These are phyloP conservation scores for Phrynocephalus guinanensis DNA, from an alignment of 2,797 vertebrate genomes.

Conservation along the genomic window DNA sequence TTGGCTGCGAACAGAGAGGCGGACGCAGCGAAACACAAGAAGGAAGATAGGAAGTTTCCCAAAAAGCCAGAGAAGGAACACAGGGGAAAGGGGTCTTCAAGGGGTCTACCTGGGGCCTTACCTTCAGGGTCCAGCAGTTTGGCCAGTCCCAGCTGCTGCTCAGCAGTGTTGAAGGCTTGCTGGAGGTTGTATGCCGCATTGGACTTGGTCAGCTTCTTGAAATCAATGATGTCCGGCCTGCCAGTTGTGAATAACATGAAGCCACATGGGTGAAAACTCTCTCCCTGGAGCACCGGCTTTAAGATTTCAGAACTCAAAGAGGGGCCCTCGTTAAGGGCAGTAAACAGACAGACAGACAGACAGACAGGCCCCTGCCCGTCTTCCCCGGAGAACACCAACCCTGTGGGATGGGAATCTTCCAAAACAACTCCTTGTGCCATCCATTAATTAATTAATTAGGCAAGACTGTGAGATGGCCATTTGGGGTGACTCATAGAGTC, in stretches of 20 bases:
- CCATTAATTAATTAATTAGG: no score
- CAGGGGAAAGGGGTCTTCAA: no score
- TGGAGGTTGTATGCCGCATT: conserved; percentile 95
- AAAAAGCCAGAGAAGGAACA: not conserved
- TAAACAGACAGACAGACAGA: not conserved
- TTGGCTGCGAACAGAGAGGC: not conserved
- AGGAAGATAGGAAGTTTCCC: not conserved
- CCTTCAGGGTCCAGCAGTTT: conserved; percentile 96
- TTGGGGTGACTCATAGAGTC: not conserved
- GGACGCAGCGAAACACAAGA: not conserved
- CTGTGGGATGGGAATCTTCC: no score
- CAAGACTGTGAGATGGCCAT: not conserved
- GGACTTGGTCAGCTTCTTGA: conserved; percentile 92
- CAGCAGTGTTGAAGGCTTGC: conserved; percentile 92
- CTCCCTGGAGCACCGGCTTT: no score
- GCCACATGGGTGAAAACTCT: accelerated
- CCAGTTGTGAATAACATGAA: not conserved
- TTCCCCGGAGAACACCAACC: not conserved
- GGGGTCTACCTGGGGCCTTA: conserved; percentile 58
- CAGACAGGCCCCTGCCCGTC: no score
- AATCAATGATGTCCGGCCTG: conserved; percentile 93
- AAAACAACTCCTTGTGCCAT: no score
- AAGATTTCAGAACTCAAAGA: no score
- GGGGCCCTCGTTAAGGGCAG: not conserved
- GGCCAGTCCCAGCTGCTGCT: conserved; percentile 93